phyloP scores from a whole-genome alignment of 1,140 invertebrate genomes.

The Plutomurus gul region DNA sequence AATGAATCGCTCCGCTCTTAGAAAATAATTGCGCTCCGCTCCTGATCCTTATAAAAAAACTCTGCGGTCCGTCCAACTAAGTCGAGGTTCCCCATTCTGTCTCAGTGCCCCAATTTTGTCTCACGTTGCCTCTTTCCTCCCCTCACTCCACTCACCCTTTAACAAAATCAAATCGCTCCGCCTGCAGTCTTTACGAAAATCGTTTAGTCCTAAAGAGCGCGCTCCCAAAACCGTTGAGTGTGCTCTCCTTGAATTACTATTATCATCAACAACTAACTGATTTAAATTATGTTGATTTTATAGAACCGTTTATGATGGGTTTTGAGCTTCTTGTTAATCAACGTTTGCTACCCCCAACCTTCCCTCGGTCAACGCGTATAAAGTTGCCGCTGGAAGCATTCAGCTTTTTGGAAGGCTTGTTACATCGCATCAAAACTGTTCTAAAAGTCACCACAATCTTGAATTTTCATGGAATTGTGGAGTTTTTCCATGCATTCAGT shows the following conservation, averaged over 20 bases:
- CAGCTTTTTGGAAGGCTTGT: slow-evolving; percentile 80
- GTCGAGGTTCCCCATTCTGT: too few species aligned
- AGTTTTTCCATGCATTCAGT: slow-evolving; percentile 93
- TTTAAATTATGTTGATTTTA: background rate
- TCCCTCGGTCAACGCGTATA: slow-evolving; percentile 94
- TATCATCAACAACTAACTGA: background rate
- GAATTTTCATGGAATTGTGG: slow-evolving; percentile 64
- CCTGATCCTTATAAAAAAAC: too few species aligned
- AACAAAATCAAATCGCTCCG: too few species aligned
- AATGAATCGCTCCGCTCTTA: too few species aligned
- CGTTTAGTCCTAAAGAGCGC: too few species aligned
- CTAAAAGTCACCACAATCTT: slow-evolving; percentile 72
- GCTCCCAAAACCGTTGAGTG: too few species aligned
- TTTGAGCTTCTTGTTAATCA: slow-evolving; percentile 96
- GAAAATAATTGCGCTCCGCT: too few species aligned
- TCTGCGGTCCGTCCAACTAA: too few species aligned
- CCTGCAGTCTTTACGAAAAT: too few species aligned
- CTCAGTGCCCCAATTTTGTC: too few species aligned
- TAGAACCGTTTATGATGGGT: slow-evolving; percentile 66
- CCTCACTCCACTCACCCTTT: too few species aligned
- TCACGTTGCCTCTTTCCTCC: too few species aligned
- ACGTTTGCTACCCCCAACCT: slow-evolving; percentile 92
- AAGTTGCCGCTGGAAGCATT: slow-evolving; percentile 80
- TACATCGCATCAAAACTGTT: slow-evolving; percentile 77
- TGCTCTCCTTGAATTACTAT: background rate